phyloP scores from a whole-genome alignment of 2,888 invertebrate species.

The Sisyra nigra region DNA sequence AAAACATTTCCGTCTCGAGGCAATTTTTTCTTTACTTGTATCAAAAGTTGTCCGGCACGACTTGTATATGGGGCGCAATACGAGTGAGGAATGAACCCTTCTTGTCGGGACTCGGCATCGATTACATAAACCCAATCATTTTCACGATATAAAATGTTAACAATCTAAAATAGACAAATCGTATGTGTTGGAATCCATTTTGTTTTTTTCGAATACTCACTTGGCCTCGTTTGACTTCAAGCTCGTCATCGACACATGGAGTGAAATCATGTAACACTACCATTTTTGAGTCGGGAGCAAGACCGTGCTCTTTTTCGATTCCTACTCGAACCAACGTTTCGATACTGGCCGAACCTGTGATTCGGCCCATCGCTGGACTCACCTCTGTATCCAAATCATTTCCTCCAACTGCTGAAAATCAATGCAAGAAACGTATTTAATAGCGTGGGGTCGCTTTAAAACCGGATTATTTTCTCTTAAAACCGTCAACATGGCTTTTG shows the following conservation, averaged over 20 bases:
- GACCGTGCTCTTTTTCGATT: constrained; percentile 81
- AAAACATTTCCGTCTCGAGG: constrained; percentile 40
- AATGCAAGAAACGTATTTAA: not conserved
- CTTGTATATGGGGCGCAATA: constrained; percentile 79
- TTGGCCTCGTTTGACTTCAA: constrained; percentile 78
- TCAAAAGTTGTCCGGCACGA: constrained; percentile 51
- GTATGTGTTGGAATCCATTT: not conserved
- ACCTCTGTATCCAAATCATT: constrained; percentile 61
- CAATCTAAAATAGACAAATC: constrained; percentile 37
- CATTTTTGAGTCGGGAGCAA: constrained; percentile 89
- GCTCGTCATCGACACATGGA: constrained; percentile 88
- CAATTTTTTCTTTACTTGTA: constrained; percentile 68
- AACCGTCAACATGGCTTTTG: too few species aligned
- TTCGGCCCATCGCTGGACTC: constrained; percentile 75
- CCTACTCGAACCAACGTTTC: constrained; percentile 80
- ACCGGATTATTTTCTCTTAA: too few species aligned
- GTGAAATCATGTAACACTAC: constrained; percentile 88
- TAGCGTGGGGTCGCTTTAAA: too few species aligned
- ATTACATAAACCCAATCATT: constrained; percentile 97
- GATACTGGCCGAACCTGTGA: constrained; percentile 88
- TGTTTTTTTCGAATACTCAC: constrained; percentile 21
- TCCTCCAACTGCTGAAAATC: constrained; percentile 47
- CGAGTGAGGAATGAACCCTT: constrained; percentile 90
- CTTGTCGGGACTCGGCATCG: constrained; percentile 72
- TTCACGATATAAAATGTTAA: constrained; percentile 87